Evolutionary conservation across 2,113 vertebrate species (phyloP), one percentile per base, ranked within the genome.

Genomic region (Leptodactylus fuscus): DNA sequence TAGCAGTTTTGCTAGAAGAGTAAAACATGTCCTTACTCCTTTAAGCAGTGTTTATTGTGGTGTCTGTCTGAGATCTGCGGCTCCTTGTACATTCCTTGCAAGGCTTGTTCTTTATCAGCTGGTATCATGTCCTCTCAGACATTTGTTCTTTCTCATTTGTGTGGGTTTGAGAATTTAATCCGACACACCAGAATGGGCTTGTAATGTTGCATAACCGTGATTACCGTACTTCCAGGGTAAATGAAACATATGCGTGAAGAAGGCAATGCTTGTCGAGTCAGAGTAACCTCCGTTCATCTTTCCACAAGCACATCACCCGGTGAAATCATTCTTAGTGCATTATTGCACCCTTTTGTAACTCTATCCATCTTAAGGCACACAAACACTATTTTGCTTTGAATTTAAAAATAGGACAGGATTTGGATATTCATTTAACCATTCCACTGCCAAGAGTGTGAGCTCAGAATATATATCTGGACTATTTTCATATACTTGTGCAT

Each of bases 271-370:
- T 80, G 84, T 86, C 36, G 67, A 73, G 29, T 73, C 36, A 71
- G 24, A 60, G 77, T 81, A 80, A 86, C 84, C 77, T 85, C 27
- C 34, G 83, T 79, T 55, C 83, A 79, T 85, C 83, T 85, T 85
- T 32, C 74, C 49, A 73, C 32, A 46, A 81, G 77, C 75, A 60
- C 49, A 16, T 86, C 84, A 81, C 49, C 84, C 36, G 15, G 11
- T 71, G 65, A 81, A 71, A 73, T 80, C 48, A 81, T 71, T 81
- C 69, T 71, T 58, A 86, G 20, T 60, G 70, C 38, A 81, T 55
- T 79, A 77, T 79, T 46, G 51, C 49, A 67, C 34, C 77, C 67
- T 81, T 80, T 71, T 32, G 41, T 65, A 70, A 55, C 74, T 55
- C 60, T 49, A 70, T 85, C 48, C 60, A 79, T 85, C 62, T 85